A percentile compares a stretch with the other conserved stretches of the same genome.
phyloP scores from a whole-genome alignment of 2,888 invertebrate genomes.

The Aspidiotus rigidus region DNA sequence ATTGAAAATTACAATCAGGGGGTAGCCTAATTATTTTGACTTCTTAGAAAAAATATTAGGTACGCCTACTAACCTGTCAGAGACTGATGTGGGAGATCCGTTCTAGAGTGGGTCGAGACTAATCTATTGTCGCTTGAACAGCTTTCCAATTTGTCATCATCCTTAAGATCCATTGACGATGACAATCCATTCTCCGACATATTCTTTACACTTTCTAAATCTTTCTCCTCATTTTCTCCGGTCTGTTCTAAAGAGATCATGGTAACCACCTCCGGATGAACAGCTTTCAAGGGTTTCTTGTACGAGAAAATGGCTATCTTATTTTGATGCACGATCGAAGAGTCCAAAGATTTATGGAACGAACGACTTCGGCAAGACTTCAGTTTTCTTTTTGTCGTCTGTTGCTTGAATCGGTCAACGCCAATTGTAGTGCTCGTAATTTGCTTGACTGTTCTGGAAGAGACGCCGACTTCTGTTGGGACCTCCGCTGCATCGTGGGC shows the following conservation, averaged over 20 bases:
- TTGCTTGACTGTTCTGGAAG: neutral
- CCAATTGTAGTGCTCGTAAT: neutral
- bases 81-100: too few relatives aligned
- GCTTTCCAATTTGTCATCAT: too few relatives aligned
- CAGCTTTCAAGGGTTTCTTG: constrained; percentile 6
- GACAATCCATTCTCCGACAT: too few relatives aligned
- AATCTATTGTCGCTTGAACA: too few relatives aligned
- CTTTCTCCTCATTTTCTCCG: constrained; percentile 12
- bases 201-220: neutral
- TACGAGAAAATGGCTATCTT: constrained; percentile 8
- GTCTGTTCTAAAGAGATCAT: constrained; percentile 56
- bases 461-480: neutral
- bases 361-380: constrained; percentile 35
- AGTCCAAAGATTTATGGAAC: constrained; percentile 36
- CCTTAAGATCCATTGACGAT: too few relatives aligned
- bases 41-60: too few relatives aligned
- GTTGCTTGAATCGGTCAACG: constrained; percentile 6
- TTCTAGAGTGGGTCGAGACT: too few relatives aligned
- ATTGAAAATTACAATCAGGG: too few relatives aligned
- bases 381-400: constrained; percentile 22
- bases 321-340: neutral
- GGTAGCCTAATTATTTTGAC: too few relatives aligned
- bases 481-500: neutral
- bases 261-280: constrained; percentile 49
- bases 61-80: too few relatives aligned